A percentile compares a stretch with the other conserved stretches of the same genome.
These are phyloP conservation scores for Eupithecia exiguata DNA, from an alignment of 2,888 invertebrate species.

Conservation along the genomic window DNA sequence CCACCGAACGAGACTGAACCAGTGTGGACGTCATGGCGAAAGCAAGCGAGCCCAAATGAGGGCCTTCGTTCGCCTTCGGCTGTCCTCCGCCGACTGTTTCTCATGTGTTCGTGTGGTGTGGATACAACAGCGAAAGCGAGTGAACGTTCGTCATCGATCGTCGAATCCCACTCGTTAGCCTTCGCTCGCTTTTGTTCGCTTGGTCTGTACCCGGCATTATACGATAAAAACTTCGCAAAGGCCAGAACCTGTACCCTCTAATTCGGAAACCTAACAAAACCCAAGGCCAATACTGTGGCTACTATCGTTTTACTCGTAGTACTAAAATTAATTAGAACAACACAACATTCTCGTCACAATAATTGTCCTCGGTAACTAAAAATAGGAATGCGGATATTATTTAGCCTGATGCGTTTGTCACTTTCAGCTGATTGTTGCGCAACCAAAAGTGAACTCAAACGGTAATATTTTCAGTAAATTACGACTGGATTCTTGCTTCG, in stretches of 20 bases:
- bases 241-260: background rate
- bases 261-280: background rate
- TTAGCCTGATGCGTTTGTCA: constrained; percentile 36
- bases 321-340: constrained; percentile 46
- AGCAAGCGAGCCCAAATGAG: too few relatives aligned
- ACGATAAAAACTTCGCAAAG: background rate
- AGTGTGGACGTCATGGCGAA: too few relatives aligned
- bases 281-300: background rate
- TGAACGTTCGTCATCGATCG: too few relatives aligned
- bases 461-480: background rate
- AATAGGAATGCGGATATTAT: constrained; percentile 44
- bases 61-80: too few relatives aligned
- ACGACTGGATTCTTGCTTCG: background rate
- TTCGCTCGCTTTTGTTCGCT: too few relatives aligned
- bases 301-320: background rate
- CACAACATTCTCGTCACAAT: constrained; percentile 40
- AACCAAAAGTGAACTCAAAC: background rate
- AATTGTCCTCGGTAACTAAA: constrained; percentile 43
- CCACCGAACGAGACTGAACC: too few relatives aligned
- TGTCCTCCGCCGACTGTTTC: too few relatives aligned
- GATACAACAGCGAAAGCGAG: too few relatives aligned
- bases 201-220: too few relatives aligned
- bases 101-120: too few relatives aligned
- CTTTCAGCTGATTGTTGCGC: constrained; percentile 16
- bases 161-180: too few relatives aligned